Conservation (phyloP, 2,797 vertebrate species). For the Crenichthys baileyi region DNA sequence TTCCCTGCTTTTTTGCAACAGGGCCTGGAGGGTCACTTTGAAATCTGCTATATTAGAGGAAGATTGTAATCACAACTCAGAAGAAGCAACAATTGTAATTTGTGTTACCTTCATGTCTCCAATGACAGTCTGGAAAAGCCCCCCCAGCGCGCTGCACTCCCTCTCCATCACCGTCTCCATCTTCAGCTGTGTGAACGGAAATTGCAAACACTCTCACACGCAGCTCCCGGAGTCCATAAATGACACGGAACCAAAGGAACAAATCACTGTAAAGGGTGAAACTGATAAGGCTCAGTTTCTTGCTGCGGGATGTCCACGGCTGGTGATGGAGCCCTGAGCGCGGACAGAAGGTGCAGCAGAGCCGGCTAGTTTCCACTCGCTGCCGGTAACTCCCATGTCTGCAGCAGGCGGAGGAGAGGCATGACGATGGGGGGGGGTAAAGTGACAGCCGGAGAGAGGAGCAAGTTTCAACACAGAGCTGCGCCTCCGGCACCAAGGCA, state of each 20-base stretch:
- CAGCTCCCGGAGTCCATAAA: constrained; percentile 39
- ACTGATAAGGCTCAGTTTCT: constrained; percentile 4
- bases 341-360: constrained; percentile 33
- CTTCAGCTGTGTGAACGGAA: constrained; percentile 60
- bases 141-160: constrained; percentile 94
- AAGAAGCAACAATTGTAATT: neutral
- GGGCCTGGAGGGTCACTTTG: neutral
- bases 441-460: neutral
- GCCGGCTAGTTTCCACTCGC: constrained; percentile 20
- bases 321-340: neutral
- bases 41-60: accelerated
- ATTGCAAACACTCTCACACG: constrained; percentile 24
- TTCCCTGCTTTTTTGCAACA: constrained; percentile 17
- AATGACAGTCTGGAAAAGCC: constrained; percentile 95
- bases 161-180: constrained; percentile 96
- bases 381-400: constrained; percentile 23
- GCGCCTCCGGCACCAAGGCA: constrained; percentile 19
- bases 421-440: constrained; percentile 2
- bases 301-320: constrained; percentile 43
- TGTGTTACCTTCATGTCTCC: constrained; percentile 94
- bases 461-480: constrained; percentile 15
- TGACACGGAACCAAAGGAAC: constrained; percentile 5
- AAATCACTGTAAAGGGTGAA: neutral
- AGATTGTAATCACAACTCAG: constrained; percentile 4
- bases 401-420: constrained; percentile 36